Percentiles rank a stretch among this genome's conserved stretches.
phyloP scores from a whole-genome alignment of 2,888 invertebrate species.

The Atethmia centrago region DNA sequence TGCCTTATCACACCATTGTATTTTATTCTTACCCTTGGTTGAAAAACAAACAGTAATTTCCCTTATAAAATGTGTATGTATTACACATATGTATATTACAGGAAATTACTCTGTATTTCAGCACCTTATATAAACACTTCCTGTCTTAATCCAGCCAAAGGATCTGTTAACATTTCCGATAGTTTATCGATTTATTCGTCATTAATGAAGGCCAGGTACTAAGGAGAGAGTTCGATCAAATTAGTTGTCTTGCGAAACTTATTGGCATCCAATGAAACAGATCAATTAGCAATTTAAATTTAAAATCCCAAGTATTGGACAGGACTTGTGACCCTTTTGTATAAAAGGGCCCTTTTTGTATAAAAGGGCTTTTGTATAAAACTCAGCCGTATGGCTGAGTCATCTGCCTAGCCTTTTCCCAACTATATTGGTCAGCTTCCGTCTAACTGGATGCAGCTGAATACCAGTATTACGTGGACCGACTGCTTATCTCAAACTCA shows the following conservation, averaged over 20 bases:
- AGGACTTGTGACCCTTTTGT: too few relatives aligned
- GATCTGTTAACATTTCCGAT: slow-evolving; percentile 61
- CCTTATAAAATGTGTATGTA: slow-evolving; percentile 33
- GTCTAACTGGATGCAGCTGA: too few relatives aligned
- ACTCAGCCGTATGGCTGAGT: too few relatives aligned
- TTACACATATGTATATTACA: slow-evolving; percentile 48
- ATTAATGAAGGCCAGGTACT: slow-evolving; percentile 40
- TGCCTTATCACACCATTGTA: too few relatives aligned
- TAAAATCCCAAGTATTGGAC: too few relatives aligned
- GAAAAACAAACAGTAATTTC: slow-evolving; percentile 28
- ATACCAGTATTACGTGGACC: too few relatives aligned
- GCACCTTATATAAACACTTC: slow-evolving; percentile 60
- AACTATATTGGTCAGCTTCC: too few relatives aligned
- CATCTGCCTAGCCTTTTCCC: too few relatives aligned
- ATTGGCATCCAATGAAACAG: background rate
- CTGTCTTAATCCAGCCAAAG: slow-evolving; percentile 36
- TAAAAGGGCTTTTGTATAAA: too few relatives aligned
- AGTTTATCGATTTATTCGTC: slow-evolving; percentile 39
- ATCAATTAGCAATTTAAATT: background rate
- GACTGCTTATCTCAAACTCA: too few relatives aligned
- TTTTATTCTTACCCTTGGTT: slow-evolving; percentile 15
- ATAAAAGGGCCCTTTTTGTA: too few relatives aligned
- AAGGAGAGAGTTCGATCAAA: slow-evolving; percentile 40
- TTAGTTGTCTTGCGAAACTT: slow-evolving; percentile 15
- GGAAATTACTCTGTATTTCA: slow-evolving; percentile 55